Evolutionary conservation across 1,140 invertebrate genomes (phyloP), one percentile per base, ranked within the genome.

Genomic region (Episyrphus balteatus): DNA sequence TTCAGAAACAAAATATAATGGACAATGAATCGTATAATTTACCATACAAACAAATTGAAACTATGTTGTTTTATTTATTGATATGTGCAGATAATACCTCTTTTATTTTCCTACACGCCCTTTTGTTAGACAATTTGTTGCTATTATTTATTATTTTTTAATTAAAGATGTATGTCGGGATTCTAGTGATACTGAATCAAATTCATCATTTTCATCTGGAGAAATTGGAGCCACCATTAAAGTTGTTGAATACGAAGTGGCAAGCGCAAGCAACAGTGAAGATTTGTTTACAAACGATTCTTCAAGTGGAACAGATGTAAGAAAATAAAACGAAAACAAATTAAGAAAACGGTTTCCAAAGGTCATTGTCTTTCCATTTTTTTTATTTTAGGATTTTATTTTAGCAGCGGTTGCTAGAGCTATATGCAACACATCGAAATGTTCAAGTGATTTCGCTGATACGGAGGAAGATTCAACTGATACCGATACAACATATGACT

Each of bases 111-210:
- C n/a, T n/a, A n/a, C n/a, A n/a, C n/a, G n/a, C n/a, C n/a, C n/a
- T 26, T 5, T 26, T 26, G 3, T 26, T 26, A 5, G 21, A 5
- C 21, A 26, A 26, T 8, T 26, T 26, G 8, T 8, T 26, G 8
- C 3, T 26, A 26, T 5, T 26, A 40, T 43, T 52, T 56, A 51
- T 66, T 46, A 38, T 30, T 8, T 21, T 17, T 26, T 12, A 37
- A 18, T 71, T 71, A 57, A 68, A 74, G 72, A 74, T 70, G 52
- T 67, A 56, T 70, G 69, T 47, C 65, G 66, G 47, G 72, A 74
- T 58, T 69, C 70, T 39, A 71, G 62, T 53, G 72, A 74, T 56
- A 65, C 70, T 55, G 69, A 70, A 12, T 50, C 48, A 18, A 44
- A 47, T 42, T 43, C 42, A 6, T 55, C 52, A 37, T 51, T 42